A percentile compares a stretch with the other conserved stretches of the same genome.
Evolutionary conservation across 1,140 invertebrate genomes (phyloP).

Genomic region (Euborellia annulipes): DNA sequence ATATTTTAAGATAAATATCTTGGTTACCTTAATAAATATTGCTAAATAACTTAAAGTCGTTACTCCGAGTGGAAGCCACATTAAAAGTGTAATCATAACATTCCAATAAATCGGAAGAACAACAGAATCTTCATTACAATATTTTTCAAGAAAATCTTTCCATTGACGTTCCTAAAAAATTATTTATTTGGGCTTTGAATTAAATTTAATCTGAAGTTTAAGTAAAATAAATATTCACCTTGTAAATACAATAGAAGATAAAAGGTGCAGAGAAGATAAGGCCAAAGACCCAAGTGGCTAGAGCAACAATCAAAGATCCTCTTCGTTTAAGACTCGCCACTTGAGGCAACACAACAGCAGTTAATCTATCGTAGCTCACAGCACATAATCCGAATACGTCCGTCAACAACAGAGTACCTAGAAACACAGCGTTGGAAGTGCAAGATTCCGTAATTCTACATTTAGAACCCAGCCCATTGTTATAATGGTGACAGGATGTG

Average conservation of each 20-base stretch:
- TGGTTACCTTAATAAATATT: slow-evolving; percentile 42
- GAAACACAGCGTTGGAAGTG: slow-evolving; percentile 15
- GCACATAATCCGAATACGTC: slow-evolving; percentile 60
- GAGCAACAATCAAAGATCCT: slow-evolving; percentile 40
- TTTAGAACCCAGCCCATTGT: too few relatives aligned
- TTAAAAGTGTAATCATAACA: slow-evolving; percentile 45
- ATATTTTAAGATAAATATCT: slow-evolving; percentile 3
- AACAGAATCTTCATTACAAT: slow-evolving; percentile 44
- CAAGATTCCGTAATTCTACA: too few relatives aligned
- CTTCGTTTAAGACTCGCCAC: slow-evolving; percentile 43
- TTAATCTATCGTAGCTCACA: slow-evolving; percentile 66
- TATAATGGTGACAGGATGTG: too few relatives aligned
- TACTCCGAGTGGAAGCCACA: slow-evolving; percentile 50
- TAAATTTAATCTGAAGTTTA: background rate
- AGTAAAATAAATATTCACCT: slow-evolving; percentile 25
- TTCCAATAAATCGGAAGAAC: slow-evolving; percentile 54
- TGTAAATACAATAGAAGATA: slow-evolving; percentile 43
- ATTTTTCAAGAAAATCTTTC: slow-evolving; percentile 49
- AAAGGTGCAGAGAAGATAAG: slow-evolving; percentile 42
- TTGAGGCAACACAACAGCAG: slow-evolving; percentile 57
- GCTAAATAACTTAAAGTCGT: slow-evolving; percentile 49
- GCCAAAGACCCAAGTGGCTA: slow-evolving; percentile 48
- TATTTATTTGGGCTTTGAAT: too few relatives aligned
- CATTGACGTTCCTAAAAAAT: slow-evolving; percentile 47
- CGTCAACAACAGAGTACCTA: slow-evolving; percentile 45